Percentiles rank a stretch among this genome's conserved stretches.
These are phyloP conservation scores for Pseudorasbora parva DNA, from an alignment of 2,113 vertebrate species.

Conservation along the genomic window DNA sequence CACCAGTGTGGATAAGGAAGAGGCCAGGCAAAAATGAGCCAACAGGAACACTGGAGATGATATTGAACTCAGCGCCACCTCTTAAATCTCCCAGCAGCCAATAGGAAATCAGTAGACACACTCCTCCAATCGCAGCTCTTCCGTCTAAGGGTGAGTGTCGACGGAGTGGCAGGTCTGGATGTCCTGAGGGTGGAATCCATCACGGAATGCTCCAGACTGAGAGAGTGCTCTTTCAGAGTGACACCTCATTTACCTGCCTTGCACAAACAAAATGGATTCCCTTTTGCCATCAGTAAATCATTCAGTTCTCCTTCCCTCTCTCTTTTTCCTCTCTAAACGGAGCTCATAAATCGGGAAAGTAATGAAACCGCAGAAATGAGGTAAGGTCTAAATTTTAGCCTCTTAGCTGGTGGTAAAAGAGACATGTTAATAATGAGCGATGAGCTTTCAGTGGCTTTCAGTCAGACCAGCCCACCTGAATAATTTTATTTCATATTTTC, in stretches of 20 bases:
- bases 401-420: conserved; percentile 2
- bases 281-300: conserved; percentile 60
- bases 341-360: conserved; percentile 50
- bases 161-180: conserved; percentile 40
- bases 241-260: conserved; percentile 60
- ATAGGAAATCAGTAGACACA: conserved; percentile 24
- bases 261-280: conserved; percentile 60
- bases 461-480: conserved; percentile 1
- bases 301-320: conserved; percentile 38
- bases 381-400: conserved; percentile 27
- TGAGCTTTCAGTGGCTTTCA: conserved; percentile 1
- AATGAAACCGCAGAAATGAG: conserved; percentile 49
- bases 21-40: background rate
- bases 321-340: conserved; percentile 27
- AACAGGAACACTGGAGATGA: background rate
- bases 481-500: background rate
- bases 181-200: conserved; percentile 55
- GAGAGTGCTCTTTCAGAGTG: conserved; percentile 47
- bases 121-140: background rate
- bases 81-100: conserved; percentile 26
- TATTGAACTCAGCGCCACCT: conserved; percentile 43
- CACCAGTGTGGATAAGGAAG: background rate
- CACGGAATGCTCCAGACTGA: conserved; percentile 49
- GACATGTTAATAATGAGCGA: conserved; percentile 40
- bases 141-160: conserved; percentile 2